Evolutionary conservation across 2,797 vertebrate genomes (phyloP).

Genomic region (Glossophaga mutica): DNA sequence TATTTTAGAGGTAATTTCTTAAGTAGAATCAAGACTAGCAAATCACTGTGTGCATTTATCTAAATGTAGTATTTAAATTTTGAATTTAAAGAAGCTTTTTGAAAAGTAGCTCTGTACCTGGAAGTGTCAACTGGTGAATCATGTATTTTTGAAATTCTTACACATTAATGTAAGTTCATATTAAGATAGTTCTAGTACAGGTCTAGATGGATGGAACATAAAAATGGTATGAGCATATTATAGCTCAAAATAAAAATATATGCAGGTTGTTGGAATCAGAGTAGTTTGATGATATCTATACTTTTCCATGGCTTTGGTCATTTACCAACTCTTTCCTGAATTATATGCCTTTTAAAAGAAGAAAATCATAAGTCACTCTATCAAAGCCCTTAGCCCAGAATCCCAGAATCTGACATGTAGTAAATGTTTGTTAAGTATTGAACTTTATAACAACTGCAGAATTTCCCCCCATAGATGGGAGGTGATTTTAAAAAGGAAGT

Average conservation of each 20-base stretch:
- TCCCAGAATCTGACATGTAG: neutral
- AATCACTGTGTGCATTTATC: neutral
- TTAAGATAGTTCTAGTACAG: neutral
- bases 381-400: neutral
- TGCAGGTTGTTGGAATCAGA: neutral
- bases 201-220: neutral
- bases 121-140: neutral
- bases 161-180: neutral
- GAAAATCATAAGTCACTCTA: neutral
- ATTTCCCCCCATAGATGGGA: neutral
- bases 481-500: neutral
- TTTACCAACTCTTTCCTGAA: neutral
- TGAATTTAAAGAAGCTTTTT: neutral
- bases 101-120: neutral
- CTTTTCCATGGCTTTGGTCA: neutral
- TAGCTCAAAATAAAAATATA: neutral
- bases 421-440: neutral
- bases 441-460: neutral
- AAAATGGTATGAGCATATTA: neutral
- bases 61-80: neutral
- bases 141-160: conserved; percentile 11
- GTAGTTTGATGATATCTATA: neutral
- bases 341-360: neutral
- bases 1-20: neutral
- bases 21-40: neutral